A percentile compares a stretch with the other conserved stretches of the same genome.
Evolutionary conservation across 1,140 invertebrate genomes (phyloP).

Genomic region (Gonioctena quinquepunctata): DNA sequence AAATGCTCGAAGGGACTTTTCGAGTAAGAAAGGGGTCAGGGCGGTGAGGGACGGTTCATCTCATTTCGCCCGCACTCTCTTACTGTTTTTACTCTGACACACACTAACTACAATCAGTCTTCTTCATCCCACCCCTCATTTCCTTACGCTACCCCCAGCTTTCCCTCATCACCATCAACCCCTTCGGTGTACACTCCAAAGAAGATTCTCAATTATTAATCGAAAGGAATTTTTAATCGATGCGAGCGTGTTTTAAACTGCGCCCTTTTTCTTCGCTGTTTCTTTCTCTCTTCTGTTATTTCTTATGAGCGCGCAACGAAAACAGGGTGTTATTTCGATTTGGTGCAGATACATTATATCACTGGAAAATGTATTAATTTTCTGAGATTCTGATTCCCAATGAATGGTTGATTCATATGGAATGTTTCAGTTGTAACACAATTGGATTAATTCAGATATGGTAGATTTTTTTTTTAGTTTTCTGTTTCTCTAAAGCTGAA

Average conservation of each 20-base stretch:
- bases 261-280: conserved; percentile 44
- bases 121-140: conserved; percentile 40
- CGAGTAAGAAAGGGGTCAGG: conserved; percentile 25
- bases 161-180: conserved; percentile 49
- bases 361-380: too few relatives aligned
- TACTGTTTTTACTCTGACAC: conserved; percentile 52
- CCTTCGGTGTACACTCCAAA: conserved; percentile 53
- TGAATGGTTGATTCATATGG: too few relatives aligned
- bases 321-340: background rate
- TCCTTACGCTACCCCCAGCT: conserved; percentile 19
- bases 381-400: too few relatives aligned
- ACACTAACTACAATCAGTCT: conserved; percentile 54
- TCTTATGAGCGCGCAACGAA: conserved; percentile 11
- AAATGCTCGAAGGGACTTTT: conserved; percentile 9
- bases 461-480: too few relatives aligned
- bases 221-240: conserved; percentile 57
- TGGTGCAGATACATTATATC: background rate
- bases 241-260: conserved; percentile 50
- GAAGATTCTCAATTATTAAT: conserved; percentile 57
- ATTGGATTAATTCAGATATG: too few relatives aligned
- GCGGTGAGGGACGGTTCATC: conserved; percentile 28
- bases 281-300: conserved; percentile 25
- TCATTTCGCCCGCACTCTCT: conserved; percentile 40
- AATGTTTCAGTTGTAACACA: too few relatives aligned
- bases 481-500: too few relatives aligned